phyloP scores from a whole-genome alignment of 2,113 vertebrate species.

The Gadus chalcogrammus region DNA sequence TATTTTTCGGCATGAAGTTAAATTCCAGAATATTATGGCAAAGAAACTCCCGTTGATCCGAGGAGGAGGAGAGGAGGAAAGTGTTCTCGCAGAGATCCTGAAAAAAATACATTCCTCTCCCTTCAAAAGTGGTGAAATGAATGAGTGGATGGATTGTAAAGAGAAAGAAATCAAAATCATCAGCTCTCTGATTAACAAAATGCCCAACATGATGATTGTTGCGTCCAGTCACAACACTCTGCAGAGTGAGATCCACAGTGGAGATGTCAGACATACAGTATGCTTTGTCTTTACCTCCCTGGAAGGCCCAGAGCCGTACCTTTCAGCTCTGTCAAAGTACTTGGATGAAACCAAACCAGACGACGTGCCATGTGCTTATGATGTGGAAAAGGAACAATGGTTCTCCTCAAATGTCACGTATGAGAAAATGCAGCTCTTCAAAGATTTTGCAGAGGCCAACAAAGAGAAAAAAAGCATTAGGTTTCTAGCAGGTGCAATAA shows the following conservation, averaged over 20 bases:
- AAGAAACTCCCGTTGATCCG: conserved; percentile 42
- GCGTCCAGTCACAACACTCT: neutral
- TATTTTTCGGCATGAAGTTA: conserved; percentile 26
- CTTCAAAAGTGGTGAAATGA: neutral
- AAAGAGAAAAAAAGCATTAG: neutral
- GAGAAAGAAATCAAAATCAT: conserved; percentile 32
- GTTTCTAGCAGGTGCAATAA: conserved; percentile 29
- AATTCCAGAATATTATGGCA: conserved; percentile 9
- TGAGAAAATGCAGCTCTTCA: conserved; percentile 25
- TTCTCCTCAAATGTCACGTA: neutral
- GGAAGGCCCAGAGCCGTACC: conserved; percentile 19
- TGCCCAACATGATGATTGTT: no score
- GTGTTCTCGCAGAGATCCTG: conserved; percentile 24
- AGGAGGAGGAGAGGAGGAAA: conserved; percentile 27
- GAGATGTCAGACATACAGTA: conserved; percentile 4
- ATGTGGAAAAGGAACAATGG: conserved; percentile 38
- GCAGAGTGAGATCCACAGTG: neutral
- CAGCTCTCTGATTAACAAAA: conserved; percentile 7
- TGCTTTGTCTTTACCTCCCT: conserved; percentile 49
- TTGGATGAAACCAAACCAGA: conserved; percentile 2
- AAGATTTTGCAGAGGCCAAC: conserved; percentile 47
- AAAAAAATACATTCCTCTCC: conserved; percentile 4
- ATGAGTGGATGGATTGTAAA: conserved; percentile 39
- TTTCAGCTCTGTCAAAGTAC: conserved; percentile 22
- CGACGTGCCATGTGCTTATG: neutral